These are phyloP conservation scores for Coecobrya sp. DNA, from an alignment of 2,888 invertebrate species.

Conservation along the genomic window DNA sequence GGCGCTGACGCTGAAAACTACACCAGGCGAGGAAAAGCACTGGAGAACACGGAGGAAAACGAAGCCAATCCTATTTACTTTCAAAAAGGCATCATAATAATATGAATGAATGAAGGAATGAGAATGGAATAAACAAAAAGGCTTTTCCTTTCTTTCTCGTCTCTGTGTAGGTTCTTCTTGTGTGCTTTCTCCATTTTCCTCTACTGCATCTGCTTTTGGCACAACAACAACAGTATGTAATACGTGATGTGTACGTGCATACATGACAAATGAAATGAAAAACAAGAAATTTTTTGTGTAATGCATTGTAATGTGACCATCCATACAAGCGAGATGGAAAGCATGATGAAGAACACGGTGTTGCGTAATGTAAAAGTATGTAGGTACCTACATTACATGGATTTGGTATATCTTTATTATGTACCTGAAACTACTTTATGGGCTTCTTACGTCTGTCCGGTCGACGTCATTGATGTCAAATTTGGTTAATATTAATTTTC, in stretches of 20 bases:
- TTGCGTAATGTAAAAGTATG: conserved; percentile 43
- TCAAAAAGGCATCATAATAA: conserved; percentile 76
- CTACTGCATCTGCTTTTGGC: conserved; percentile 14
- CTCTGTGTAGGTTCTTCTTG: not conserved
- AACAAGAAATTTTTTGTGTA: conserved; percentile 47
- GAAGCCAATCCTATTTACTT: conserved; percentile 77
- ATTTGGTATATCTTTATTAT: not conserved
- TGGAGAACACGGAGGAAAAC: conserved; percentile 10
- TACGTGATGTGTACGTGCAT: conserved; percentile 48
- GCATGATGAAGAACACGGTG: not conserved
- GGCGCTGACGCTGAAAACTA: conserved; percentile 43
- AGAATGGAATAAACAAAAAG: conserved; percentile 76
- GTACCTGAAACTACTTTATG: not conserved
- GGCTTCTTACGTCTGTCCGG: no score
- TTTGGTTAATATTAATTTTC: no score
- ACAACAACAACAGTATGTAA: conserved; percentile 33
- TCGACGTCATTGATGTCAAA: no score
- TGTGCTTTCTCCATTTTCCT: conserved; percentile 50
- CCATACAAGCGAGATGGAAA: conserved; percentile 4
- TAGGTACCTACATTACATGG: not conserved
- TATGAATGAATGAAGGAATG: conserved; percentile 79
- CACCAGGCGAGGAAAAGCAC: not conserved
- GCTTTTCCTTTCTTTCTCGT: conserved; percentile 30
- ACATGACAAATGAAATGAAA: conserved; percentile 61
- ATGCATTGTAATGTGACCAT: conserved; percentile 60